phyloP scores from a whole-genome alignment of 2,797 vertebrate genomes.

The Pagetopsis macropterus region DNA sequence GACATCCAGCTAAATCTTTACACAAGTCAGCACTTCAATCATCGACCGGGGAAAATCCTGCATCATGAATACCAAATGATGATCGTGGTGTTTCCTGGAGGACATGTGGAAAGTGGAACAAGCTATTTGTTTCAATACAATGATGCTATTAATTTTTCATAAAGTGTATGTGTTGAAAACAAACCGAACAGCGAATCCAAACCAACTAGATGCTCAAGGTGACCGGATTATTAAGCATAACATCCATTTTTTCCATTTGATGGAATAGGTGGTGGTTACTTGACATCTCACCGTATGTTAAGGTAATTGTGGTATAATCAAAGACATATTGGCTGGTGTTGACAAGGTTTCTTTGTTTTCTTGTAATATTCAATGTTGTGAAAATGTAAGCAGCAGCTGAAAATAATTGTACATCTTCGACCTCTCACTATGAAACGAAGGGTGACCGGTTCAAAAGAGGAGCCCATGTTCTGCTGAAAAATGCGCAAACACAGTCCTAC shows the following conservation, averaged over 20 bases:
- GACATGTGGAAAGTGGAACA: constrained; percentile 16
- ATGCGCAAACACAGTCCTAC: not conserved
- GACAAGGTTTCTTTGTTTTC: not conserved
- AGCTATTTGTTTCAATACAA: constrained; percentile 10
- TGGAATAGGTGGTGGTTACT: not conserved
- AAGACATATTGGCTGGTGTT: not conserved
- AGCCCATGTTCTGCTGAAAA: not conserved
- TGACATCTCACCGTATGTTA: no score
- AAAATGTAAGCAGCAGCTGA: constrained; percentile 2
- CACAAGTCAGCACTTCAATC: constrained; percentile 50
- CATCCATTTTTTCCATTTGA: not conserved
- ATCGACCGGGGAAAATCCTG: constrained; percentile 39
- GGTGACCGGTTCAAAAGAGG: not conserved
- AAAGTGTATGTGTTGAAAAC: not conserved
- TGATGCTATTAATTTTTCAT: not conserved
- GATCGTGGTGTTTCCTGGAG: constrained; percentile 14
- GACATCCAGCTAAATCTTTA: constrained; percentile 45
- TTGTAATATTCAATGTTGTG: not conserved
- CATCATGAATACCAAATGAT: constrained; percentile 51
- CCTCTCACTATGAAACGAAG: not conserved
- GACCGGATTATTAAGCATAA: not conserved
- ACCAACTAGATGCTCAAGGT: not conserved
- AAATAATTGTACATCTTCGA: not conserved
- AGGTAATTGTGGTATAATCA: not conserved
- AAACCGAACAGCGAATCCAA: not conserved